Conservation (phyloP, 2,113 vertebrate genomes). For the Oryzias celebensis region DNA sequence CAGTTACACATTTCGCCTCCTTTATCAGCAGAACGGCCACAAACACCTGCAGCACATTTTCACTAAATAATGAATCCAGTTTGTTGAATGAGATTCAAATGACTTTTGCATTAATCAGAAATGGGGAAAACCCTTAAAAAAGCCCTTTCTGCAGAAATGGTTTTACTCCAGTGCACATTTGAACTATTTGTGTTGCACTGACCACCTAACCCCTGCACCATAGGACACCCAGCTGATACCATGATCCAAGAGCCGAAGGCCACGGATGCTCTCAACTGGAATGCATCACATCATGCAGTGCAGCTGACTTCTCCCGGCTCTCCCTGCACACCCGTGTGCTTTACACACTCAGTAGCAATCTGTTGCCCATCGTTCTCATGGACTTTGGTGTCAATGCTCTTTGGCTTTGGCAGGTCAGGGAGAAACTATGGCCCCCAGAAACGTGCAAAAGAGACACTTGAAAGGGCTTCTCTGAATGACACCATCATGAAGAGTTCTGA, state of each 20-base stretch:
- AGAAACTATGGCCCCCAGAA: constrained; percentile 45
- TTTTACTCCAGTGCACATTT: constrained; percentile 17
- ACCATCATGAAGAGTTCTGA: constrained; percentile 24
- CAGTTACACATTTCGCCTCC: no score
- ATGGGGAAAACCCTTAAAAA: neutral
- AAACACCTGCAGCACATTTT: constrained; percentile 7
- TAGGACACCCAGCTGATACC: constrained; percentile 4
- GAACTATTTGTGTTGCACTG: constrained; percentile 24
- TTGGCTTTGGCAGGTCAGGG: constrained; percentile 39
- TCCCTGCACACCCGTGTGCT: constrained; percentile 30
- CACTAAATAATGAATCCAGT: neutral
- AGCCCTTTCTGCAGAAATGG: neutral
- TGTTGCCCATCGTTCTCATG: constrained; percentile 48
- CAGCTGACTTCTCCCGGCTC: constrained; percentile 42
- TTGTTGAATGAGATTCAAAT: no score
- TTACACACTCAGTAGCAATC: constrained; percentile 43
- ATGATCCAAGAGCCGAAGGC: constrained; percentile 20
- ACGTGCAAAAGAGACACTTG: constrained; percentile 26
- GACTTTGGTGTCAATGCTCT: constrained; percentile 42
- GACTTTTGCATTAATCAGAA: neutral
- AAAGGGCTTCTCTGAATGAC: constrained; percentile 19
- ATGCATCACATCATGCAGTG: constrained; percentile 34
- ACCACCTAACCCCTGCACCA: constrained; percentile 2
- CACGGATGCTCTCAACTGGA: constrained; percentile 32
- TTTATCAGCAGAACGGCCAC: no score